A percentile compares a stretch with the other conserved stretches of the same genome.
Conservation (phyloP, 2,888 invertebrate genomes). For the Hoplodrina ambigua region DNA sequence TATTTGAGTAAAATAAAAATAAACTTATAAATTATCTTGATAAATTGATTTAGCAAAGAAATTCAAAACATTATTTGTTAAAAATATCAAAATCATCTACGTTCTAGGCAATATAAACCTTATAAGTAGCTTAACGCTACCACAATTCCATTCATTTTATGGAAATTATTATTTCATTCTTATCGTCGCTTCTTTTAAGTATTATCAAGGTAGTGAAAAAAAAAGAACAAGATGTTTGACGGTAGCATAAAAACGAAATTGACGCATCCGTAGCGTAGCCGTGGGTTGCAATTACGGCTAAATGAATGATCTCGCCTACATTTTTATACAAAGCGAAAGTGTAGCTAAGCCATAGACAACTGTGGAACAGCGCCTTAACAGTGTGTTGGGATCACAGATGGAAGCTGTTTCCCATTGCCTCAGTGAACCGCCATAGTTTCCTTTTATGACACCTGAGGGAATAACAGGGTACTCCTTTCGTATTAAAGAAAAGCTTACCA, state of each 20-base stretch:
- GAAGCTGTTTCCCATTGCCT: constrained; percentile 6
- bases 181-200: neutral
- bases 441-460: constrained; percentile 41
- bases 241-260: neutral
- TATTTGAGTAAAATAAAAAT: too few species aligned
- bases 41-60: too few species aligned
- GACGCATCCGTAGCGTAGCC: neutral
- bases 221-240: neutral
- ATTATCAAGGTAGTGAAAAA: neutral
- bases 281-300: neutral
- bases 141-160: too few species aligned
- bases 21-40: too few species aligned
- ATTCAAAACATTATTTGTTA: too few species aligned
- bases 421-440: constrained; percentile 38
- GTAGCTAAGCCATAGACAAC: neutral
- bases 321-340: neutral
- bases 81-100: too few species aligned
- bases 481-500: constrained; percentile 42
- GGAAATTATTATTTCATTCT: too few species aligned
- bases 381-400: constrained; percentile 30
- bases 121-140: too few species aligned
- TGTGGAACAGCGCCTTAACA: neutral
- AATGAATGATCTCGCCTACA: neutral
- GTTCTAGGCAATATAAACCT: too few species aligned
- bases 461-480: constrained; percentile 31